Conservation (phyloP, 2,888 invertebrate species). For the Orgyia antiqua region DNA sequence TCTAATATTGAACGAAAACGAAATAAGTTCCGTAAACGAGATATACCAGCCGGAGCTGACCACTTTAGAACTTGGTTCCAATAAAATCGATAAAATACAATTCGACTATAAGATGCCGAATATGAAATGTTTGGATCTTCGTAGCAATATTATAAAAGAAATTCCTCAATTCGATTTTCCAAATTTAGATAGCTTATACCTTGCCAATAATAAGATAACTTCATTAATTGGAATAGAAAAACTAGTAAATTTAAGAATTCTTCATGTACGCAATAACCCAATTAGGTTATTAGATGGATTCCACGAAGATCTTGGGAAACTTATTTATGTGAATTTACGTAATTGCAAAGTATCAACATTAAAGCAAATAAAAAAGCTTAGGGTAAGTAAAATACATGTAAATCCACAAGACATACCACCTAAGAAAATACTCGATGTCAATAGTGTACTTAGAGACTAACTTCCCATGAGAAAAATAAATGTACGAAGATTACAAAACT, state of each 20-base stretch:
- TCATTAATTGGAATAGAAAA: slow-evolving; percentile 79
- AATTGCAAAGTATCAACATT: slow-evolving; percentile 72
- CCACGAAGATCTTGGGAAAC: slow-evolving; percentile 45
- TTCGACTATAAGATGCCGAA: slow-evolving; percentile 48
- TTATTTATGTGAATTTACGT: slow-evolving; percentile 77
- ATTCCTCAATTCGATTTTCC: slow-evolving; percentile 65
- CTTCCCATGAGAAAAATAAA: too few relatives aligned
- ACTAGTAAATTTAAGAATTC: slow-evolving; percentile 79
- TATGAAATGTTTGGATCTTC: slow-evolving; percentile 75
- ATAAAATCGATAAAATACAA: slow-evolving; percentile 49
- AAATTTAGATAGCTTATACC: slow-evolving; percentile 83
- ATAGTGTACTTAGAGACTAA: too few relatives aligned
- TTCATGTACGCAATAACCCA: slow-evolving; percentile 86
- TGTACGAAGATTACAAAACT: too few relatives aligned
- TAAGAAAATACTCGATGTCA: too few relatives aligned
- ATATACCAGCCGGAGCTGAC: slow-evolving; percentile 75
- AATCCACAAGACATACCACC: too few relatives aligned
- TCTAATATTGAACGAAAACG: slow-evolving; percentile 73
- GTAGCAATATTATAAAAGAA: slow-evolving; percentile 68
- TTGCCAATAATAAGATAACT: slow-evolving; percentile 85
- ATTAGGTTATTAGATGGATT: slow-evolving; percentile 76
- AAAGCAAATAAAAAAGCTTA: slow-evolving; percentile 74
- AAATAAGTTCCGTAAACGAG: slow-evolving; percentile 66
- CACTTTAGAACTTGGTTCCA: slow-evolving; percentile 75
- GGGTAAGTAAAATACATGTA: slow-evolving; percentile 42